Base-by-base conservation (phyloP, 1,140 invertebrate species). In the Carposina sasakii region DNA sequence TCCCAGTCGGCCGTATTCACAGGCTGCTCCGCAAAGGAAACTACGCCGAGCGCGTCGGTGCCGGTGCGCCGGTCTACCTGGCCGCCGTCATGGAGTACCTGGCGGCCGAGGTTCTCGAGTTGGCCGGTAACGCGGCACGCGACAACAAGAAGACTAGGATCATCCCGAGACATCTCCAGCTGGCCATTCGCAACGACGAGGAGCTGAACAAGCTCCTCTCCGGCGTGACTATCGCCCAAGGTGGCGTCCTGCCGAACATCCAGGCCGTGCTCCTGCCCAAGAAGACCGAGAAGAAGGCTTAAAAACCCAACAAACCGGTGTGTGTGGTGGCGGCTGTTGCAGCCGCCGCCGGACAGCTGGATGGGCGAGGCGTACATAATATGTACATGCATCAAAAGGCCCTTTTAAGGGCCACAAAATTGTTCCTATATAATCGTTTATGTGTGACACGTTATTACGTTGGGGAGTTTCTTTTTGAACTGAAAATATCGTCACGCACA, bases 111-210 rank as follows among this genome's bases (percentile, higher is more conserved):
- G 86, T 89, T 13, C 56, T 90, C 21, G 81, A 89, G 57, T 71
- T 89, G 76, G 92, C 93, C 21, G 91, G 92, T 2, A 94, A 95
- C 61, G 92, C 93, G 15, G 94, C 94, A 0, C 68, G 82, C 16
- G 87, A 90, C 26, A 89, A 90, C 54, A 89, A 89, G 20, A 78
- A 76, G 44, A 57, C 37, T 85, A 88, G 94, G 46, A 92, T 96
- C 30, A 92, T 92, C 43, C 95, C 95, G 0, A 87, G 94, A 40
- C 94, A 97, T 71, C 85, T 96, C 1, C 89, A 95, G 52, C 74
- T 96, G 37, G 95, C 94, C 5, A 92, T 96, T 15, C 87, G 92
- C 24, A 95, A 95, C 76, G 95, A 97, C 81, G 93, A 95, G 58
- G 94, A 96, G 70, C 81, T 96, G 53, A 93, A 92, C 67, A 91